Base-by-base conservation (phyloP, 2,113 vertebrate species). In the Oostethus manadensis region DNA sequence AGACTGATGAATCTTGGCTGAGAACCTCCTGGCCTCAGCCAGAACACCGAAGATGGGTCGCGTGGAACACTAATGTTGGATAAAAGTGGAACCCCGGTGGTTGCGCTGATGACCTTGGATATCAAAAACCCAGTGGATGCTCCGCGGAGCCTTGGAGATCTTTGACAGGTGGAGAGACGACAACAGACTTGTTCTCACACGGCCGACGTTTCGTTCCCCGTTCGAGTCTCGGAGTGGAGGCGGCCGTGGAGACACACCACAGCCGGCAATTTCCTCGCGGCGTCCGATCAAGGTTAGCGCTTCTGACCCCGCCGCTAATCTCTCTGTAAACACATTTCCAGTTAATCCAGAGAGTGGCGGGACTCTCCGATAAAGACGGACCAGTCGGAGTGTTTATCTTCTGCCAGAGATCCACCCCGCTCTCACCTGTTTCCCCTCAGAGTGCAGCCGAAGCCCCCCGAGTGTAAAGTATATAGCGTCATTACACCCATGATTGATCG, bases 401-500 rank as follows among this genome's bases (percentile, higher is more conserved):
- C 74, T 73, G 60, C 68, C 58, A 40, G 66, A 74, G 66, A 73
- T 71, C 46, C 69, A 9, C 14, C 17, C 43, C 15, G 2, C 21
- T 42, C 47, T 35, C 53, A 1, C 20, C 35, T 29, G 56, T 60
- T 51, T 56, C 69, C 66, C 62, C 65, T 51, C 73, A 48, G 78
- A 77, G 72, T 74, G 58, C 58, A 81, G 75, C 70, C 65, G 68
- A 79, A 78, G 74, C 70, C 40, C n/a, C 72, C 58, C 42, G 51
- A 77, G 64, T 78, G 81, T 84, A 85, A 86, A 70, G 77, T 85
- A 85, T 87, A 86, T 79, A 74, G 84, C 84, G 83, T 84, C 86
- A 87, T 90, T 90, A 90, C 87, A 90, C 78, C 83, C 87, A 81
- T 89, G 86, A 89, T 87, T 85, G 86, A 89, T 87, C 83, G 70